Conservation (phyloP, 64 coral and sea anemone genomes). For the Montipora capricornis region DNA sequence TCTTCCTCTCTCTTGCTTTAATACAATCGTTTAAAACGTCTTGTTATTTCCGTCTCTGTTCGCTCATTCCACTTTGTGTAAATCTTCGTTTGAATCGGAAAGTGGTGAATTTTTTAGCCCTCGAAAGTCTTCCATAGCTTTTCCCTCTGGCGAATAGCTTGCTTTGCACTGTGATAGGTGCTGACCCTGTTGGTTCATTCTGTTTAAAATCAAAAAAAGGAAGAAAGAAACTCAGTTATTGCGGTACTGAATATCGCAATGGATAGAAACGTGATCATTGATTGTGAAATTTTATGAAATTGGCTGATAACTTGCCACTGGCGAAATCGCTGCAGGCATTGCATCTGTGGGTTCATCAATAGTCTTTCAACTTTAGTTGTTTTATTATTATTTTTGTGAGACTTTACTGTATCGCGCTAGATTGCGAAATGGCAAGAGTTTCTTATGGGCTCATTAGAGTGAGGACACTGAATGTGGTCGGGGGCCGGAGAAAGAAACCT, state of each 20-base stretch:
- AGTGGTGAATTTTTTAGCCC: slow-evolving; percentile 84
- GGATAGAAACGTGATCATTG: slow-evolving; percentile 15
- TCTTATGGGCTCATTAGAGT: neutral
- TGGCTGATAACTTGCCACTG: neutral
- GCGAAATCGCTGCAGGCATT: slow-evolving; percentile 14
- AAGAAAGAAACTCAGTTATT: slow-evolving; percentile 14
- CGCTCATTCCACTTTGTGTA: slow-evolving; percentile 48
- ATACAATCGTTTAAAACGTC: slow-evolving; percentile 21
- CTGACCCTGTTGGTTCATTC: slow-evolving; percentile 78
- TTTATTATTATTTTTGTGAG: neutral
- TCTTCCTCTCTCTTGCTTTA: slow-evolving; percentile 7
- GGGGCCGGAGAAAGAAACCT: neutral
- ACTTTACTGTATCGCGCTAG: slow-evolving; percentile 14
- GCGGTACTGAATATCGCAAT: neutral
- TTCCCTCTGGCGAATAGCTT: slow-evolving; percentile 71
- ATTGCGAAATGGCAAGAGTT: neutral
- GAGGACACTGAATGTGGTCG: neutral
- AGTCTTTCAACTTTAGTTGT: neutral
- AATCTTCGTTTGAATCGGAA: slow-evolving; percentile 49
- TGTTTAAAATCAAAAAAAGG: neutral
- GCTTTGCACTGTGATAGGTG: slow-evolving; percentile 62
- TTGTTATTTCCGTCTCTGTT: neutral
- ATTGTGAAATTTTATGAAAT: neutral
- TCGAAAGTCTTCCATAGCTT: slow-evolving; percentile 73
- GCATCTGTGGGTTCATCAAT: slow-evolving; percentile 47